A percentile compares a stretch with the other conserved stretches of the same genome.
These are phyloP conservation scores for Ramazzottius varieornatus DNA, from an alignment of 2,888 invertebrate genomes.

Conservation along the genomic window DNA sequence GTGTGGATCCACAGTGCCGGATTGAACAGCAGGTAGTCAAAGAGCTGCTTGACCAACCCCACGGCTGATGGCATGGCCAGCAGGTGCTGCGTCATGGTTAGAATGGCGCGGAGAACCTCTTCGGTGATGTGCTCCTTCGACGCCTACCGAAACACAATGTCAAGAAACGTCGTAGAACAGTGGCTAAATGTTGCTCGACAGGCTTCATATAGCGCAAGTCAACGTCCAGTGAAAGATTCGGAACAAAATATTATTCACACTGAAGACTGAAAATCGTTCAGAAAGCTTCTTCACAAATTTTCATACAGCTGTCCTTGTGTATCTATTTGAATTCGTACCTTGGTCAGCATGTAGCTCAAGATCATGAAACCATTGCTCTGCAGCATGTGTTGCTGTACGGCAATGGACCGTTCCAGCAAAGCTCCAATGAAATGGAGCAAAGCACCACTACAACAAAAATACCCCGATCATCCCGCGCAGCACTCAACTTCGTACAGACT, in stretches of 20 bases:
- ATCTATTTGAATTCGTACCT: too few species aligned
- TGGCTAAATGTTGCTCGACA: not conserved
- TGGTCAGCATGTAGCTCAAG: conserved; percentile 81
- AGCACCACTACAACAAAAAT: conserved; percentile 43
- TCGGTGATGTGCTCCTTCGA: conserved; percentile 64
- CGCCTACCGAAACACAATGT: conserved; percentile 9
- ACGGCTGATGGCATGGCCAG: conserved; percentile 11
- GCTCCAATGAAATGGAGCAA: conserved; percentile 89
- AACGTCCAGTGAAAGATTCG: conserved; percentile 1
- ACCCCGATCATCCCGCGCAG: too few species aligned
- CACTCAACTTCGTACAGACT: too few species aligned
- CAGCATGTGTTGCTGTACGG: conserved; percentile 96
- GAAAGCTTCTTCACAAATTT: too few species aligned
- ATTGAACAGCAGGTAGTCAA: conserved; percentile 97
- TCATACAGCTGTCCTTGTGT: too few species aligned
- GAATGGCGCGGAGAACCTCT: conserved; percentile 49
- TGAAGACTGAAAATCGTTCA: too few species aligned
- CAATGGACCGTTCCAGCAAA: conserved; percentile 78
- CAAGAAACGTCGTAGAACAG: not conserved
- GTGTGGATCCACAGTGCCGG: conserved; percentile 97
- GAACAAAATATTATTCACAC: not conserved
- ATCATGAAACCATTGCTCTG: conserved; percentile 94
- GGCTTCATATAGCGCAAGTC: not conserved
- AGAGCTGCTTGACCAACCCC: conserved; percentile 42
- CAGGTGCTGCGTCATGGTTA: conserved; percentile 21